Evolutionary conservation across 2,888 invertebrate genomes (phyloP).

Genomic region (Branchellion lobata): DNA sequence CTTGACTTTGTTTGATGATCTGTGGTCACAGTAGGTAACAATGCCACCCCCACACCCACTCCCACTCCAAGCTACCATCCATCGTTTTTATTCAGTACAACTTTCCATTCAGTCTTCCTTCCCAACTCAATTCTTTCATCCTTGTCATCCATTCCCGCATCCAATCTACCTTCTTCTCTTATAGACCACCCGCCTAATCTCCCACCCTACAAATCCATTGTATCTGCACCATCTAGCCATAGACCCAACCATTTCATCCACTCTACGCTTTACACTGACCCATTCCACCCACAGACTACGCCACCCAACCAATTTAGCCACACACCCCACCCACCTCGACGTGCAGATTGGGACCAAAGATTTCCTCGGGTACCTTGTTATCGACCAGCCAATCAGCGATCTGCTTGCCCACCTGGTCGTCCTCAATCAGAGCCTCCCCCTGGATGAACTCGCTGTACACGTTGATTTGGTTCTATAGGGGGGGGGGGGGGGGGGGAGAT

Average conservation of each 20-base stretch:
- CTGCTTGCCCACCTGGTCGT: constrained; percentile 67
- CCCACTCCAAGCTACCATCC: too few species aligned
- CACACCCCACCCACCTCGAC: constrained; percentile 72
- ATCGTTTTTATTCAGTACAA: too few species aligned
- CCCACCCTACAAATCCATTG: too few species aligned
- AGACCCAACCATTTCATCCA: too few species aligned
- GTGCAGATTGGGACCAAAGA: constrained; percentile 94
- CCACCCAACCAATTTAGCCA: neutral
- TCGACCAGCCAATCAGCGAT: constrained; percentile 83
- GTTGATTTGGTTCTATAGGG: constrained; percentile 72
- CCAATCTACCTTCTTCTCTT: too few species aligned
- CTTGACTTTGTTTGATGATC: constrained; percentile 91
- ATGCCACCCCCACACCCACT: too few species aligned
- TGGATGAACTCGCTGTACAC: constrained; percentile 87
- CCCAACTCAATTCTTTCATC: too few species aligned
- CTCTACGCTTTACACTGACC: too few species aligned
- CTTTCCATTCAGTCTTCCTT: too few species aligned
- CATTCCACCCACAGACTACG: neutral
- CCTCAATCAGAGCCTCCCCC: constrained; percentile 81
- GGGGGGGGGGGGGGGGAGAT: neutral
- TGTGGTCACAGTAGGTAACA: constrained; percentile 56
- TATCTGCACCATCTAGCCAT: too few species aligned
- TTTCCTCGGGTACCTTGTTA: constrained; percentile 85
- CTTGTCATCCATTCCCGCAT: too few species aligned
- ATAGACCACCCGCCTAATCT: too few species aligned